Evolutionary conservation across 2,113 vertebrate species (phyloP).

Genomic region (Hippoglossus stenolepis): DNA sequence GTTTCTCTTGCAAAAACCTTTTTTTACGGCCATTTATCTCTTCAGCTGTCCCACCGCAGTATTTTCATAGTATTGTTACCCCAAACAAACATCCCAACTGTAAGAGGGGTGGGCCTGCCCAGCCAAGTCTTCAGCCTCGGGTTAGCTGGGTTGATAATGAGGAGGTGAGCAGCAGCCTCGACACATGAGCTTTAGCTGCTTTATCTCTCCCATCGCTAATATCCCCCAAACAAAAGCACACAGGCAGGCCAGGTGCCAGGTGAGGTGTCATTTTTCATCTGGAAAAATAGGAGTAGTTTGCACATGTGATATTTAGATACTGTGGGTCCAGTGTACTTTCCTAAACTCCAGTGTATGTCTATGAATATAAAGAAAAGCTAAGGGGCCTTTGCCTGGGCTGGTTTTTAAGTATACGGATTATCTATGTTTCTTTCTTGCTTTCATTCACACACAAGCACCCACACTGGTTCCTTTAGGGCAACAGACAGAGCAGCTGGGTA

Average conservation of each 20-base stretch:
- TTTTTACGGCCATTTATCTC: slow-evolving; percentile 41
- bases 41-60: slow-evolving; percentile 44
- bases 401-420: slow-evolving; percentile 14
- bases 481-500: slow-evolving; percentile 54
- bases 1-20: slow-evolving; percentile 46
- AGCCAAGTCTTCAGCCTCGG: slow-evolving; percentile 66
- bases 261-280: slow-evolving; percentile 63
- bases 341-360: background rate
- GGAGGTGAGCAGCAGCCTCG: slow-evolving; percentile 48
- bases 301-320: background rate
- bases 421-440: background rate
- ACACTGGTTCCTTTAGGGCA: slow-evolving; percentile 27
- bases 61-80: slow-evolving; percentile 66
- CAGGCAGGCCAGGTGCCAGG: slow-evolving; percentile 52
- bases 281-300: slow-evolving; percentile 11
- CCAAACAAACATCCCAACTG: slow-evolving; percentile 75
- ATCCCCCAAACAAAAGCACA: slow-evolving; percentile 74
- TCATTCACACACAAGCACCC: slow-evolving; percentile 23
- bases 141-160: slow-evolving; percentile 57
- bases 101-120: slow-evolving; percentile 64
- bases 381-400: background rate
- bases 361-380: slow-evolving; percentile 12
- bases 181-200: slow-evolving; percentile 64
- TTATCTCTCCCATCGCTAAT: slow-evolving; percentile 65
- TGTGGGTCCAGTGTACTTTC: background rate